Conservation (phyloP, 2,797 vertebrate species). For the Merluccius polli region DNA sequence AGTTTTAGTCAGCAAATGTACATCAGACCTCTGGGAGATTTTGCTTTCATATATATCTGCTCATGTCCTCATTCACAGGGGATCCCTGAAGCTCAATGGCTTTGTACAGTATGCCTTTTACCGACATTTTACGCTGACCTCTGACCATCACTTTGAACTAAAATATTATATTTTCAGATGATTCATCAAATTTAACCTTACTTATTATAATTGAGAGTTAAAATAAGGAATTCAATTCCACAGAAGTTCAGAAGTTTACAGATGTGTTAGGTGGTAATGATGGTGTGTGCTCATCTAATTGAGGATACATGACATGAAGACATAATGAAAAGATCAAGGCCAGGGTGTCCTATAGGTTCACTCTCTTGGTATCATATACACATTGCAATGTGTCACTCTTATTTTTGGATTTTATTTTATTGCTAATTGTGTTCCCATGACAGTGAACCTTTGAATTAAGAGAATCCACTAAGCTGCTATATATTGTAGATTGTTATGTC, state of each 20-base stretch:
- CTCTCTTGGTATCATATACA: background rate
- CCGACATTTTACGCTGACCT: too few relatives aligned
- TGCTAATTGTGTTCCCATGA: background rate
- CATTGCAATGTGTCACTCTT: background rate
- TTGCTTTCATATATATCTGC: too few relatives aligned
- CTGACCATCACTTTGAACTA: too few relatives aligned
- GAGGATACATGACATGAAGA: background rate
- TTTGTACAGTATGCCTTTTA: too few relatives aligned
- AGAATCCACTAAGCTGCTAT: background rate
- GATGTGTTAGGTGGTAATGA: background rate
- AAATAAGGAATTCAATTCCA: background rate
- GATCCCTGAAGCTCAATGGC: too few relatives aligned
- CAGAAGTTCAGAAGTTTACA: background rate
- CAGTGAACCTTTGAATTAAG: conserved; percentile 5
- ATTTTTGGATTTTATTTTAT: background rate
- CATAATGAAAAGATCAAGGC: background rate
- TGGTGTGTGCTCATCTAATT: background rate
- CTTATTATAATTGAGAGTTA: background rate
- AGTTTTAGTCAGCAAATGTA: background rate
- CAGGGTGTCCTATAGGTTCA: background rate
- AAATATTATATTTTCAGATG: background rate
- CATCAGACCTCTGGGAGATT: background rate
- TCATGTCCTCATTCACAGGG: too few relatives aligned
- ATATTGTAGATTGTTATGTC: background rate
- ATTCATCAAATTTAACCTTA: background rate